Evolutionary conservation across 2,113 vertebrate genomes (phyloP).

Genomic region (Condylura cristata): DNA sequence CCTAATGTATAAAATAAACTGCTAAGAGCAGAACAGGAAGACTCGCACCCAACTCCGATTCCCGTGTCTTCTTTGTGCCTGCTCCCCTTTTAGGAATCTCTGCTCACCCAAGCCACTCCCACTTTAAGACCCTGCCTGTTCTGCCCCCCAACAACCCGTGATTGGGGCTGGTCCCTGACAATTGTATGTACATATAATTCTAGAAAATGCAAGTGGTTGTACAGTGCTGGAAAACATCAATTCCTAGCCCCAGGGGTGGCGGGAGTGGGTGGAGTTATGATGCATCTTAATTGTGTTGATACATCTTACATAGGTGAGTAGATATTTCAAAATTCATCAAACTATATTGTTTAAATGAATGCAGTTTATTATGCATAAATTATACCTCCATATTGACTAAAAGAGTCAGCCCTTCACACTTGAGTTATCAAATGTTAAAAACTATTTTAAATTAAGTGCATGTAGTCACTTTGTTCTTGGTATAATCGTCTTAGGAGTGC

Average conservation of each 20-base stretch:
- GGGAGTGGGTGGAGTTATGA: background rate
- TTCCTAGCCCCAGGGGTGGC: background rate
- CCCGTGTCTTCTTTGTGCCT: too few relatives aligned
- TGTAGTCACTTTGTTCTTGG: background rate
- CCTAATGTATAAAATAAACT: too few relatives aligned
- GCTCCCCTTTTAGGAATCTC: too few relatives aligned
- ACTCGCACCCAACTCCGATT: too few relatives aligned
- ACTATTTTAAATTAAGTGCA: background rate
- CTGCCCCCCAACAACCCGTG: too few relatives aligned
- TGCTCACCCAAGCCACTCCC: too few relatives aligned
- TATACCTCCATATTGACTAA: background rate
- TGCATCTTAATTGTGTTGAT: background rate
- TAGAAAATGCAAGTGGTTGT: background rate
- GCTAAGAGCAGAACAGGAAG: too few relatives aligned
- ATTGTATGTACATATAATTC: background rate
- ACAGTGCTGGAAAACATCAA: background rate
- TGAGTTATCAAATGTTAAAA: background rate
- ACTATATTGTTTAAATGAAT: background rate
- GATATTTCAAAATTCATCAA: background rate
- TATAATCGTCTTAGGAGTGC: background rate
- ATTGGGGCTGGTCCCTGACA: too few relatives aligned
- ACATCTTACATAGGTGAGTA: background rate
- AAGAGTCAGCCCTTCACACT: background rate
- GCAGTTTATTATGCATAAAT: background rate
- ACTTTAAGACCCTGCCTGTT: too few relatives aligned